Base-by-base conservation (phyloP, 2,113 vertebrate species). In the Pachypanchax playfairii region DNA sequence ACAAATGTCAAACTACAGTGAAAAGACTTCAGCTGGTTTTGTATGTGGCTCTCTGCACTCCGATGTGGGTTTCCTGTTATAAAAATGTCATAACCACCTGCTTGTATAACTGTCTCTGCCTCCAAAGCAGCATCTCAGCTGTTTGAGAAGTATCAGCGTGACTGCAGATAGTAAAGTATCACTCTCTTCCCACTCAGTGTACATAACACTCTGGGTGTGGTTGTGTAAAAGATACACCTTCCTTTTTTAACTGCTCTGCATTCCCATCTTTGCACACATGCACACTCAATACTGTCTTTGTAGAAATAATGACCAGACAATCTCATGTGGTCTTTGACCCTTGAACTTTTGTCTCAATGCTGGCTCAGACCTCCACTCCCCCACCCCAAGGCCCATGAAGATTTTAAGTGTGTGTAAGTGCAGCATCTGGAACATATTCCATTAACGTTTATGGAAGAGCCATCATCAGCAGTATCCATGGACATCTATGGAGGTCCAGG, bases 341-440 rank as follows among this genome's bases (percentile, higher is more conserved):
- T 71, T 85, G 72, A 87, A 58, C 86, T 59, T 59, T 69, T 6
- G 31, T 71, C 61, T 76, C 68, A 33, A 42, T 24, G 43, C 59
- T 29, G 61, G n/a, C 69, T 75, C 31, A 38, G 36, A 61, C 62
- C 33, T 52, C 50, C 49, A 50, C 61, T 69, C 75, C 67, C 76
- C 51, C n/a, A n/a, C n/a, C 12, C 5, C 21, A 6, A 59, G 70
- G 78, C 65, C 65, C 56, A 63, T 55, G 59, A 53, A 51, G 47
- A 54, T 81, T 21, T 61, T 36, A 6, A 31, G 29, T 11, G 6
- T 77, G 63, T 51, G 15, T 20, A 44, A 57, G 53, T 24, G 38
- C 60, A 78, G 81, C 87, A 90, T 90, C 88, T 90, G 87, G 88
- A 90, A 89, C 73, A 3, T 77, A 77, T 90, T 89, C 81, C 79